Conservation (phyloP, 2,797 vertebrate species). For the Forpus xanthops region DNA sequence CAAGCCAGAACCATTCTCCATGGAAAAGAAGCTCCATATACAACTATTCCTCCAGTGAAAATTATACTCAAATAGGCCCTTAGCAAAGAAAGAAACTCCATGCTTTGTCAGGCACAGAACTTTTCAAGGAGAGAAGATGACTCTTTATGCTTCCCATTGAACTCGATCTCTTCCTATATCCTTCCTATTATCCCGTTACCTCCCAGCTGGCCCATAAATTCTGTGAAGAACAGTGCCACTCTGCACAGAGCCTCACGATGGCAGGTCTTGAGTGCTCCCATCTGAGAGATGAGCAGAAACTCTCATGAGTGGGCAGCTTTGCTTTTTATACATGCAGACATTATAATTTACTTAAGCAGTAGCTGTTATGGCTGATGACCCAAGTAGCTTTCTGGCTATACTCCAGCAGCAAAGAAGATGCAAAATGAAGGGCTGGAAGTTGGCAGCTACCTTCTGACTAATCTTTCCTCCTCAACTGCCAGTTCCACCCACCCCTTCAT, state of each 20-base stretch:
- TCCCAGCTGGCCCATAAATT: background rate
- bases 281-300: background rate
- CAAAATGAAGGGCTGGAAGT: slow-evolving; percentile 26
- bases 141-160: background rate
- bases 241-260: background rate
- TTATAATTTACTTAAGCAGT: slow-evolving; percentile 18
- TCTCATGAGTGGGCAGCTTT: slow-evolving; percentile 7
- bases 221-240: background rate
- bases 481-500: slow-evolving; percentile 5
- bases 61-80: background rate
- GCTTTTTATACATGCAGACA: background rate
- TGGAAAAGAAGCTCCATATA: background rate
- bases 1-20: background rate
- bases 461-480: slow-evolving; percentile 1
- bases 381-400: slow-evolving; percentile 14
- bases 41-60: background rate
- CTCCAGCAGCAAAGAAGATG: slow-evolving; percentile 23
- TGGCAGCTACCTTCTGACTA: slow-evolving; percentile 44
- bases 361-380: slow-evolving; percentile 41
- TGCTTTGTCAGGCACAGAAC: background rate
- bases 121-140: background rate
- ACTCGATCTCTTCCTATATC: background rate
- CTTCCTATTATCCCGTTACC: background rate
- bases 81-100: background rate
- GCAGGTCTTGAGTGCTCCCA: background rate